Evolutionary conservation across 1,140 invertebrate species (phyloP), one percentile per base, ranked within the genome.

Genomic region (Nasonia giraulti): DNA sequence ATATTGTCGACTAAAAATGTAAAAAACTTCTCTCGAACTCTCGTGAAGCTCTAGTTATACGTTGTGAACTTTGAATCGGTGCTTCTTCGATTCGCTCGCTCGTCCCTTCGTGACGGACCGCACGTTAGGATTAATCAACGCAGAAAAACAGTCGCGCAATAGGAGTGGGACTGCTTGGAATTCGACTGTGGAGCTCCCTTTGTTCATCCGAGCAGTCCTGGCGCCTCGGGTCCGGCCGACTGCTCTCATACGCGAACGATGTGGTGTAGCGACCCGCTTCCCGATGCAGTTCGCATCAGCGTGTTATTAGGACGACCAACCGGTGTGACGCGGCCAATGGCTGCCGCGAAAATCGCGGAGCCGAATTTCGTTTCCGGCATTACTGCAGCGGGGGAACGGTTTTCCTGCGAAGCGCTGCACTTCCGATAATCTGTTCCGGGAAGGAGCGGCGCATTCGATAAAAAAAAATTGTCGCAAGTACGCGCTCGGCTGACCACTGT

Each of bases 251-350:
- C 68, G 68, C 68, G 68, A 33, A 71, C 68, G 23, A 71, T 5
- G 68, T 71, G 68, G 66, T 82, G 71, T 11, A 33, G 1, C 68
- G 47, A 47, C n/a, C n/a, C 12, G n/a, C 47, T 83, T 82, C 85
- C 50, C 14, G 50, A 55, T 55, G 55, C 20, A 62, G 71, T 37
- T 87, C 89, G 89, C 88, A 27, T 27, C 23, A 92, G 89, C 89
- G 88, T 92, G 90, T 92, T 89, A 92, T 92, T 92, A 92, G 91
- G 90, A 87, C 88, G 89, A 90, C 91, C 91, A 92, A 91, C 90
- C 90, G 88, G 91, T 91, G 91, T 92, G n/a, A n/a, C n/a, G n/a
- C n/a, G n/a, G n/a, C n/a, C n/a, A n/a, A n/a, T n/a, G n/a, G n/a
- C n/a, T n/a, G n/a, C n/a, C 23, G 31, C 33, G 33, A 3, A 37